Evolutionary conservation across 2,113 vertebrate genomes (phyloP), one percentile per base, ranked within the genome.

Genomic region (Carassius gibelio): DNA sequence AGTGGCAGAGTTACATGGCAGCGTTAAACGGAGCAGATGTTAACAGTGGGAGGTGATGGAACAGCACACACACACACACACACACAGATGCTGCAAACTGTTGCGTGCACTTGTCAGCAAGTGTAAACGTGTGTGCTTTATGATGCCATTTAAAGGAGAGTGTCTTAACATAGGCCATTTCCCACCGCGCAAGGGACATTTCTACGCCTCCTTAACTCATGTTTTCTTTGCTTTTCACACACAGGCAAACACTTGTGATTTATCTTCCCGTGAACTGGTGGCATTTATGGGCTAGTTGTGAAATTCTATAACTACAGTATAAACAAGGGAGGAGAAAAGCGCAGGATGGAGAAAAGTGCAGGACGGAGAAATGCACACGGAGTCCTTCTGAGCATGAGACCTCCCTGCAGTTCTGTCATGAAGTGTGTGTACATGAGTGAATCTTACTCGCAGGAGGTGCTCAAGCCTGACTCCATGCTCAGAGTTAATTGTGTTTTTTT

Each of bases 31-130:
- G 78, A 90, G 96, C 97, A 97, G 97, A 97, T 98, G 96, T 96
- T 96, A 95, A 95, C 94, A 94, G 93, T 95, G 90, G 95, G 95
- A 96, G 95, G 93, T 94, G 94, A 95, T 95, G 94, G 93, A 95
- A 94, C 94, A 94, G 96, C 52, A 62, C 75, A 52, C 89, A 75
- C 84, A 82, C 84, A 52, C 89, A 75, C 84, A 82, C 85, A 84
- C 85, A 74, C 78, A 84, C 87, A 96, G 95, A 96, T 97, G 96
- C 95, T 95, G 93, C 94, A 94, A 96, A 96, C 95, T 95, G 94
- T 96, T 91, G 89, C 89, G 74, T 84, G 85, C 94, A 95, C 92
- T 96, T 95, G 88, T 85, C 79, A 81, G 92, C 93, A 0, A 71
- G 83, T 77, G 62, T 85, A 8, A 83, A 45, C 57, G 75, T 42